phyloP scores from a whole-genome alignment of 2,888 invertebrate species.

The Eupithecia exiguata region DNA sequence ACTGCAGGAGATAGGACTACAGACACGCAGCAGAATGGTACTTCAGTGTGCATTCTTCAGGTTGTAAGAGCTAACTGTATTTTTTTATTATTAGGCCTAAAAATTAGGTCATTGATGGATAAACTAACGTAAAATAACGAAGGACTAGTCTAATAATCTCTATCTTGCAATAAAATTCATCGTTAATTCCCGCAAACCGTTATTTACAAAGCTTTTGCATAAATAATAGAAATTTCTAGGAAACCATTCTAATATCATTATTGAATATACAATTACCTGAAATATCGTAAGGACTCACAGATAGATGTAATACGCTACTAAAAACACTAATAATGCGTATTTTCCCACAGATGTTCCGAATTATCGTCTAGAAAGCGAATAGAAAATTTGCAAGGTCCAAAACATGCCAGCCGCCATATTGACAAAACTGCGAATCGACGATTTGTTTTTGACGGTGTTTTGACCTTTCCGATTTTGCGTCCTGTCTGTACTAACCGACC shows the following conservation, averaged over 20 bases:
- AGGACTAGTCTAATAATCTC: background rate
- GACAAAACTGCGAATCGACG: constrained; percentile 66
- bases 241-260: constrained; percentile 32
- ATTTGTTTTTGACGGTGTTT: constrained; percentile 81
- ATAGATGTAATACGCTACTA: constrained; percentile 29
- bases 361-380: constrained; percentile 41
- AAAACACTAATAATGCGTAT: constrained; percentile 38
- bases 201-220: constrained; percentile 49
- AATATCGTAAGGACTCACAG: constrained; percentile 44
- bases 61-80: background rate
- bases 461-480: constrained; percentile 80
- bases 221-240: constrained; percentile 42
- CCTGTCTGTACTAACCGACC: constrained; percentile 68
- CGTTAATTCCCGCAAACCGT: background rate
- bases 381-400: constrained; percentile 60
- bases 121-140: background rate
- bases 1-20: background rate
- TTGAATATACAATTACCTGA: constrained; percentile 44
- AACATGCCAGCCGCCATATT: constrained; percentile 76
- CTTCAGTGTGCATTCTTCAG: background rate
- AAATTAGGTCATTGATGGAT: background rate
- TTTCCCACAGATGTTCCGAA: constrained; percentile 36
- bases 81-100: background rate
- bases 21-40: background rate
- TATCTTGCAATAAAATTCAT: background rate